Evolutionary conservation across 92 coral and sea anemone species (phyloP), one percentile per base, ranked within the genome.

Genomic region (Paramuricea clavata): DNA sequence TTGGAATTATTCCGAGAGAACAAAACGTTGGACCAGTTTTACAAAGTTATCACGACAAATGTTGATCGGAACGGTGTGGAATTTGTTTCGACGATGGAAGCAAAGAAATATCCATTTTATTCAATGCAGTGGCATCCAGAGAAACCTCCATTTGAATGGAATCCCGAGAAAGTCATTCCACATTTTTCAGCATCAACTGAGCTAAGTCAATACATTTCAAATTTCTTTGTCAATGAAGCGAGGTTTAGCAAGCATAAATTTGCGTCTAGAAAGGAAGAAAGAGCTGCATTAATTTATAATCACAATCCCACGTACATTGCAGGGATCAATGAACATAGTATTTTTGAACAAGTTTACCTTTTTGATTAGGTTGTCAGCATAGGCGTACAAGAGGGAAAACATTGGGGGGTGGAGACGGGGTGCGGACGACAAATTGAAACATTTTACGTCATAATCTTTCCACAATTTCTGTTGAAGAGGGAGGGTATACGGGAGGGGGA

Each of bases 21-120:
- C 65, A 73, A 75, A 1, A 75, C 62, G 35, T 71, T 90, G 36
- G 49, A 74, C 5, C 69, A 36, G 10, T 88, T 92, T 61, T 95
- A 89, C 90, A 67, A 71, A 11, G 62, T 93, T 60, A 68, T 95
- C 12, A 90, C 98, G 27, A 93, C 97, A 30, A 93, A 92, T 89
- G 83, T 33, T 64, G 97, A 92, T 36, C 82, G 92, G 82, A 81
- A 90, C 0, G 97, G 97, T 32, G 52, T 76, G 30, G 85, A 86
- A 36, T 95, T 87, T 72, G 81, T 95, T 49, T 93, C 98, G n/a
- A 95, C 94, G 1, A 81, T 95, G 60, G 98, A 95, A 95, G 95
- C 97, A 33, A 34, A 73, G 62, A 12, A 87, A 23, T 92, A 86
- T 77, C 89, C 89, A 16, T 57, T 76, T 27, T 86, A 86, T 39